These are phyloP conservation scores for Andrena flavipes DNA, from an alignment of 2,888 invertebrate genomes.

Conservation along the genomic window DNA sequence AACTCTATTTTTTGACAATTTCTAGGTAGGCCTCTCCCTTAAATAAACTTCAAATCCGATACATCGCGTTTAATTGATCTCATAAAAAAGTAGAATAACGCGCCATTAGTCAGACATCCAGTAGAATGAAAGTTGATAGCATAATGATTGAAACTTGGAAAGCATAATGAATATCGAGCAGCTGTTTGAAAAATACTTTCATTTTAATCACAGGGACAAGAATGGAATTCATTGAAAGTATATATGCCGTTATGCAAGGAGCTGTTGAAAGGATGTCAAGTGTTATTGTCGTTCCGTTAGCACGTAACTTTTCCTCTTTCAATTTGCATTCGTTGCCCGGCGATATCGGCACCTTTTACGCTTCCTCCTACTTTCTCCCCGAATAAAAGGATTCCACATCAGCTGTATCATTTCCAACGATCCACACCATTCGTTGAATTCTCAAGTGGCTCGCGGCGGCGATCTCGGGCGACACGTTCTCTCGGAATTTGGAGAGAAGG, in stretches of 20 bases:
- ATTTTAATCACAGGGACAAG: not conserved
- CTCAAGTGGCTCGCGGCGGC: constrained; percentile 15
- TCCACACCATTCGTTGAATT: constrained; percentile 28
- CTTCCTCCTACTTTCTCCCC: not conserved
- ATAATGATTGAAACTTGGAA: too few relatives aligned
- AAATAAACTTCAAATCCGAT: too few relatives aligned
- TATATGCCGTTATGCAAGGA: not conserved
- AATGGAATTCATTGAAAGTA: not conserved
- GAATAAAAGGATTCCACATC: not conserved
- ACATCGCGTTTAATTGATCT: not conserved
- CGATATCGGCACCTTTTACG: not conserved
- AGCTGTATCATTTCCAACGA: constrained; percentile 12
- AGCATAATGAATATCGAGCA: not conserved
- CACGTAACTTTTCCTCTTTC: constrained; percentile 38
- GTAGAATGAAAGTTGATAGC: too few relatives aligned
- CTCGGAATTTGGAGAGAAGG: constrained; percentile 39
- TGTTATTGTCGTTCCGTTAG: not conserved
- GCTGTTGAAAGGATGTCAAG: constrained; percentile 26
- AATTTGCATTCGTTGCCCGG: constrained; percentile 6
- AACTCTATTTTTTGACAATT: too few relatives aligned
- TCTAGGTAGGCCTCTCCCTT: too few relatives aligned
- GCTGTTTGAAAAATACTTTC: not conserved
- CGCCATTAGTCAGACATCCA: not conserved
- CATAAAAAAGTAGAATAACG: not conserved
- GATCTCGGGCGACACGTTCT: constrained; percentile 21